Evolutionary conservation across 2,888 invertebrate genomes (phyloP).

Genomic region (Pammene aurita): DNA sequence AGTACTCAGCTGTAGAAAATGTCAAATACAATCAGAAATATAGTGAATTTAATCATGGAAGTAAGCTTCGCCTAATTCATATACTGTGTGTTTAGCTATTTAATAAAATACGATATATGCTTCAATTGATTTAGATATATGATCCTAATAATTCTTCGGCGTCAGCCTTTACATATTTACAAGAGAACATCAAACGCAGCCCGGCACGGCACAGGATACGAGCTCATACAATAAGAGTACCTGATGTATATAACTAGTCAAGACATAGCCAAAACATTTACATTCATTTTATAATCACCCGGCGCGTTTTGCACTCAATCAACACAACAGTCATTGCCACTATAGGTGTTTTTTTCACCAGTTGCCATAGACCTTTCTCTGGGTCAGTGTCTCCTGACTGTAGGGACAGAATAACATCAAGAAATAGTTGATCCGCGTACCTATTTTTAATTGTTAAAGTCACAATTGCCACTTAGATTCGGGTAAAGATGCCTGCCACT

Average conservation of each 20-base stretch:
- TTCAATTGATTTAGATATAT: slow-evolving; percentile 23
- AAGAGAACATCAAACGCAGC: slow-evolving; percentile 4
- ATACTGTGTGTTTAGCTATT: not conserved
- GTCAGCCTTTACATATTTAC: slow-evolving; percentile 30
- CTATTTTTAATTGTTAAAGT: too few relatives aligned
- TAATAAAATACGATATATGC: slow-evolving; percentile 3
- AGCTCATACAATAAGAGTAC: not conserved
- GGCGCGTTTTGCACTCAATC: not conserved
- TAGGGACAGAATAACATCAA: too few relatives aligned
- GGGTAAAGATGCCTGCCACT: too few relatives aligned
- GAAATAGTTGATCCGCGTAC: too few relatives aligned
- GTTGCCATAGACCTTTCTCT: too few relatives aligned
- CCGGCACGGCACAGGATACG: slow-evolving; percentile 2
- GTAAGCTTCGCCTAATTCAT: not conserved
- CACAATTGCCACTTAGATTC: too few relatives aligned
- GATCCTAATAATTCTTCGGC: slow-evolving; percentile 6
- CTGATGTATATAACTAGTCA: not conserved
- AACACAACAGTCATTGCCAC: not conserved
- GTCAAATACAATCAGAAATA: too few relatives aligned
- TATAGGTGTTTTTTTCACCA: too few relatives aligned
- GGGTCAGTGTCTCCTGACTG: too few relatives aligned
- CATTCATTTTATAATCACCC: not conserved
- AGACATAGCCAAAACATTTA: not conserved
- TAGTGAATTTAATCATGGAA: too few relatives aligned
- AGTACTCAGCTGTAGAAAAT: too few relatives aligned